phyloP scores from a whole-genome alignment of 2,888 invertebrate genomes.

The Morpho helenor region DNA sequence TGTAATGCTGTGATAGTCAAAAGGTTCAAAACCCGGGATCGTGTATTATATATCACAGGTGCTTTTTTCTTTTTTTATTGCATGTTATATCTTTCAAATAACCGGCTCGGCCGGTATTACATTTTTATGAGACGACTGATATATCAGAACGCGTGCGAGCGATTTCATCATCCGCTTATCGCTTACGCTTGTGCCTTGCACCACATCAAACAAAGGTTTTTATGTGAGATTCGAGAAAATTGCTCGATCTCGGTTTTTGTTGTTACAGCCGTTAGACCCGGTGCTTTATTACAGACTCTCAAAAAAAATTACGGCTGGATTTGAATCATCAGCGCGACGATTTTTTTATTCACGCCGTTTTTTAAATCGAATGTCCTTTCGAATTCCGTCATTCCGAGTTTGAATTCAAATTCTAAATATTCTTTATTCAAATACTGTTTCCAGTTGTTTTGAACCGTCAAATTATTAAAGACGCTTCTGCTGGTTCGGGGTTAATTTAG shows the following conservation, averaged over 20 bases:
- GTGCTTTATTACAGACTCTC: slow-evolving; percentile 21
- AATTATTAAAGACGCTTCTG: no score
- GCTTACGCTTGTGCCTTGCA: slow-evolving; percentile 13
- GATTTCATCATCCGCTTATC: no score
- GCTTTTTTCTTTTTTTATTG: no score
- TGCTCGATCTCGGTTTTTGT: slow-evolving; percentile 43
- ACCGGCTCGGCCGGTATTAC: background rate
- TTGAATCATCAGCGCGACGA: slow-evolving; percentile 19
- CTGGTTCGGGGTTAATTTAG: no score
- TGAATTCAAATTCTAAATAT: no score
- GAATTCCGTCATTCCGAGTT: no score
- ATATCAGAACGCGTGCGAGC: background rate
- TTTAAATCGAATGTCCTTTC: background rate
- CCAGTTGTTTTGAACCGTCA: no score
- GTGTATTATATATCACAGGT: no score
- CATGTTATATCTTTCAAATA: no score
- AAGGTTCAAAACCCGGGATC: no score
- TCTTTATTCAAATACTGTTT: no score
- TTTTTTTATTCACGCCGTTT: slow-evolving; percentile 1
- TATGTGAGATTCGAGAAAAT: slow-evolving; percentile 42
- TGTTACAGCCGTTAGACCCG: slow-evolving; percentile 21
- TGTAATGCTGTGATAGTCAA: no score
- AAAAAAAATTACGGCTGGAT: slow-evolving; percentile 31
- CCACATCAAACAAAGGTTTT: slow-evolving; percentile 29
- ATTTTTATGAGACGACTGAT: background rate